phyloP scores from a whole-genome alignment of 2,113 vertebrate species.

The Odocoileus hemionus region DNA sequence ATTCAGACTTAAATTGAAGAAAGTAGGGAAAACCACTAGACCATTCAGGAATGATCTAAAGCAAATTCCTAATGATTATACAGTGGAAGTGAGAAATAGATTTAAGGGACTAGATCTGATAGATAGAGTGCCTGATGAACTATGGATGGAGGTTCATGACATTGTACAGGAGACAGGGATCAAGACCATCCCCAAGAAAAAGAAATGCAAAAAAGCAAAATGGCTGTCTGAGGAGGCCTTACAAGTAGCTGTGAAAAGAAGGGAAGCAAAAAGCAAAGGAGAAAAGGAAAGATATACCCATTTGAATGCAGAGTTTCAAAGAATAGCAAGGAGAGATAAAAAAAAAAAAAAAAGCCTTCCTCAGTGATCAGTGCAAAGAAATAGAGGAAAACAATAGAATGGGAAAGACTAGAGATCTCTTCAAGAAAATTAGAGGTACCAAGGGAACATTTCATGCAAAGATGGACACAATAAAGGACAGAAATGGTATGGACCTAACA shows the following conservation, averaged over 20 bases:
- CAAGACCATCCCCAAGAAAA: neutral
- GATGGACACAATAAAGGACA: neutral
- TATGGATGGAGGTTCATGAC: neutral
- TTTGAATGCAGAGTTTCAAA: neutral
- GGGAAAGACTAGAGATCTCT: neutral
- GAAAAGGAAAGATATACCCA: neutral
- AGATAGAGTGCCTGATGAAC: neutral
- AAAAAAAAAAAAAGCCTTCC: neutral
- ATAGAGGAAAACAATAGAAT: neutral
- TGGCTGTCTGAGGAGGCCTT: neutral
- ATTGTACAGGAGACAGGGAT: neutral
- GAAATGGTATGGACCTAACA: neutral
- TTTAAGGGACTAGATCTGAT: neutral
- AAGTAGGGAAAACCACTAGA: neutral
- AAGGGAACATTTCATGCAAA: neutral
- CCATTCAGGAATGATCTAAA: neutral
- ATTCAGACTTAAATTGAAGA: neutral
- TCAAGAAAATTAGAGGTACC: neutral
- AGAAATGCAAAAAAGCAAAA: neutral
- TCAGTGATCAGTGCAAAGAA: neutral
- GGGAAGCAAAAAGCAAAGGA: neutral
- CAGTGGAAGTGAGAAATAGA: neutral
- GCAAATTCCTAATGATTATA: neutral
- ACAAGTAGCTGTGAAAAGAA: neutral
- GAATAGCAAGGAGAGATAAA: neutral